Evolutionary conservation across 2,113 vertebrate genomes (phyloP).

Genomic region (Lophura nycthemera): DNA sequence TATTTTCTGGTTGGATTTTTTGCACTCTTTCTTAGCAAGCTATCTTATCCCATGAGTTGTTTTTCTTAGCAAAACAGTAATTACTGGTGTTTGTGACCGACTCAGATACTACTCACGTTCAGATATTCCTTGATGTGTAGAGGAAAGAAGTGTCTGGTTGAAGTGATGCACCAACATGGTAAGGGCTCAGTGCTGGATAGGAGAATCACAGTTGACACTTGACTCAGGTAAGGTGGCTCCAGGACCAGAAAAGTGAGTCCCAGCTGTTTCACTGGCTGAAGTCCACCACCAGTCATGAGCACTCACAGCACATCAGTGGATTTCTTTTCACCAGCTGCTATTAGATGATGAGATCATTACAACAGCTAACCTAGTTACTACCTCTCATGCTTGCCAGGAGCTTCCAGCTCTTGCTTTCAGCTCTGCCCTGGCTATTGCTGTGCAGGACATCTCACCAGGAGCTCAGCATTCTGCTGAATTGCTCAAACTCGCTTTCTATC

Average conservation of each 20-base stretch:
- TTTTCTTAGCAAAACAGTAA: background rate
- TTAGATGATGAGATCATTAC: background rate
- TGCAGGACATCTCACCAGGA: fast-evolving
- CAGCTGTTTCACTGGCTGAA: background rate
- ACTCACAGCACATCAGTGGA: background rate
- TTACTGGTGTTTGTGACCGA: background rate
- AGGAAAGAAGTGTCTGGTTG: background rate
- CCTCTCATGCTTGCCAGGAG: background rate
- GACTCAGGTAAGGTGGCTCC: no score
- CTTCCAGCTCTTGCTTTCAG: background rate
- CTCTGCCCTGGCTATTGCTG: background rate
- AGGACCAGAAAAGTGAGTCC: background rate
- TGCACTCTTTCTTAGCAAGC: background rate
- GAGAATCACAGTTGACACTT: background rate
- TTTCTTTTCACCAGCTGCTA: background rate
- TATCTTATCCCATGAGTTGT: background rate
- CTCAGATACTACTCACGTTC: background rate
- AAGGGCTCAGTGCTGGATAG: background rate
- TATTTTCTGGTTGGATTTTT: background rate
- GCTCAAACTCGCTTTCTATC: background rate
- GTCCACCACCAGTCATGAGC: background rate
- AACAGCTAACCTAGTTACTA: background rate
- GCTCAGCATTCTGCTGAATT: background rate
- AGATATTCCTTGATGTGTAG: background rate
- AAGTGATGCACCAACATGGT: background rate